Base-by-base conservation (phyloP, 1,140 invertebrate species). In the Bombus breviceps region DNA sequence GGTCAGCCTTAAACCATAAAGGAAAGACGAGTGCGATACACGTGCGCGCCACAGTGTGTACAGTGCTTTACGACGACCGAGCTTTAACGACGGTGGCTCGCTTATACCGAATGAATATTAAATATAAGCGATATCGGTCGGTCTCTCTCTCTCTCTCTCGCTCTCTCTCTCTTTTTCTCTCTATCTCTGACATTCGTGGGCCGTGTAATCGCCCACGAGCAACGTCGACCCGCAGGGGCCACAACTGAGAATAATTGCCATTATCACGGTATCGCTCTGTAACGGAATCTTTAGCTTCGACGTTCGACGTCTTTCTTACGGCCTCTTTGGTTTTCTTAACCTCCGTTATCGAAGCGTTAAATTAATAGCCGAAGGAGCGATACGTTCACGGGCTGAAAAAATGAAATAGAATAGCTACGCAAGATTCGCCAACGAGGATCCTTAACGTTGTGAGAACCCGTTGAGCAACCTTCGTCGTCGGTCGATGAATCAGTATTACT, bases 81-180 rank as follows among this genome's bases (percentile, higher is more conserved):
- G 53, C 72, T 78, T 90, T 90, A 81, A 83, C 81, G 87, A 85
- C 66, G 62, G 66, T 37, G 71, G 39, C 59, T 68, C 68, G 81
- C 76, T 80, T 83, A 87, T 84, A 82, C 53, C 43, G 80, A 66
- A 74, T 66, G 88, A 89, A 89, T 90, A 90, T 90, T 90, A 89
- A 90, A 90, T 89, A 86, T 86, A 86, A 86, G 73, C 72, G 88
- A 84, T 78, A 90, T 89, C 88, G 88, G 1, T 2, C 39, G 8
- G 18, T 32, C 32, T 32, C 0, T 41, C 15, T 77, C 39, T 15
- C 28, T 32, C 32, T 32, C 0, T 41, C 15, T 77, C 75, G 18
- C 9, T 62, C 76, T 62, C 18, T 53, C 3, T 41, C 72, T 62
- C 15, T 57, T 3, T 41, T 25, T 76, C 75, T 39, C 13, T 69